phyloP scores from a whole-genome alignment of 2,888 invertebrate genomes.

The Oscheius myriophilus region DNA sequence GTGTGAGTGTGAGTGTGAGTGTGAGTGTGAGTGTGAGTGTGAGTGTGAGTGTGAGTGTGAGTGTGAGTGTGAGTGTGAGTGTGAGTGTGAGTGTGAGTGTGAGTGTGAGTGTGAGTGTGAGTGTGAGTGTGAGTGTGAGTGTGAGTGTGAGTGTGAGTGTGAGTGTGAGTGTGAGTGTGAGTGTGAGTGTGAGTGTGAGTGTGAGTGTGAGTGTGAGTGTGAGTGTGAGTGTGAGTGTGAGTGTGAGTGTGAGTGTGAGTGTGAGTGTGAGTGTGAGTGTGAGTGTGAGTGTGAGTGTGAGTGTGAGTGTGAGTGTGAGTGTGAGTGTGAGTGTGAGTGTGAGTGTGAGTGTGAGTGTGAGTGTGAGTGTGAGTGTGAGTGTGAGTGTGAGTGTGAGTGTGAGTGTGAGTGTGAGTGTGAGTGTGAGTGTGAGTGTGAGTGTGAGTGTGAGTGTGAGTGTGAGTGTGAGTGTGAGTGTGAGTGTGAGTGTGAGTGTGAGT shows the following conservation, averaged over 20 bases:
- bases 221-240: conserved; percentile 24
- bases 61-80: not conserved
- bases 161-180: not conserved
- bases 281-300: conserved; percentile 9
- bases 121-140: conserved; percentile 1
- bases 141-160: conserved; percentile 25
- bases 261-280: conserved; percentile 21
- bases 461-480: conserved; percentile 9
- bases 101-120: conserved; percentile 9
- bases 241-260: not conserved
- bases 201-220: not conserved
- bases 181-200: conserved; percentile 22
- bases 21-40: not conserved
- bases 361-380: conserved; percentile 22
- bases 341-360: not conserved
- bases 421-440: not conserved
- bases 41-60: conserved; percentile 24
- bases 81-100: conserved; percentile 21
- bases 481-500: conserved; percentile 1
- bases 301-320: conserved; percentile 1
- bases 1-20: conserved; percentile 22
- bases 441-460: conserved; percentile 21
- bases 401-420: conserved; percentile 24
- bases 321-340: conserved; percentile 25
- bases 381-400: not conserved